Base-by-base conservation (phyloP, 2,888 invertebrate genomes). In the Silvanus unidentatus region DNA sequence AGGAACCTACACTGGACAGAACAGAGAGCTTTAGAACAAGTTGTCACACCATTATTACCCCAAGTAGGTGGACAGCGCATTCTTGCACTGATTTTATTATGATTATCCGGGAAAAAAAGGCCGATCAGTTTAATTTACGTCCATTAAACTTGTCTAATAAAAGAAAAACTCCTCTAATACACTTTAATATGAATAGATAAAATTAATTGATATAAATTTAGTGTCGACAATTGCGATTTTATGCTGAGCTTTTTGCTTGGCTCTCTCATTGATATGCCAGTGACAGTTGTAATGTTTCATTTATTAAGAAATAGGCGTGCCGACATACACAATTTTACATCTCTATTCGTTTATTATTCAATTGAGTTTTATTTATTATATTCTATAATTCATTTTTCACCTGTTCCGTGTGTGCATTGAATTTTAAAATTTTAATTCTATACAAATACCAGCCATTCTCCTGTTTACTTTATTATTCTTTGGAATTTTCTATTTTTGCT, bases 301-400 rank as follows among this genome's bases (percentile, higher is more conserved):
- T 60, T 50, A 53, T 48, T 47, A 49, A n/a, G n/a, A n/a, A n/a
- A n/a, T 54, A 58, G 60, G 60, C 52, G 59, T 59, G 57, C 47
- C 62, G 44, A 50, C 60, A 56, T 58, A 60, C 58, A 58, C 61
- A 59, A 53, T 57, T 60, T 62, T 53, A 55, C 50, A 48, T 59
- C 58, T 59, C 58, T 53, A 56, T 59, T 52, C 48, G 41, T 42
- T 50, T 48, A 48, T 54, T 52, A 54, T 50, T 43, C 40, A 37
- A 45, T 28, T 36, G 34, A 36, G 22, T 34, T 40, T 45, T 45
- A 45, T 41, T 40, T 45, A 34, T 32, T 45, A 41, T 30, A 16
- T 27, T 29, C 12, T 16, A 41, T 45, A 45, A 45, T 45, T 40
- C 45, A 41, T 45, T 40, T 45, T 14, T 45, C 37, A 37, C 40